Percentiles rank a stretch among this genome's conserved stretches.
Conservation (phyloP, 2,888 invertebrate genomes). For the Lottia gigantea region DNA sequence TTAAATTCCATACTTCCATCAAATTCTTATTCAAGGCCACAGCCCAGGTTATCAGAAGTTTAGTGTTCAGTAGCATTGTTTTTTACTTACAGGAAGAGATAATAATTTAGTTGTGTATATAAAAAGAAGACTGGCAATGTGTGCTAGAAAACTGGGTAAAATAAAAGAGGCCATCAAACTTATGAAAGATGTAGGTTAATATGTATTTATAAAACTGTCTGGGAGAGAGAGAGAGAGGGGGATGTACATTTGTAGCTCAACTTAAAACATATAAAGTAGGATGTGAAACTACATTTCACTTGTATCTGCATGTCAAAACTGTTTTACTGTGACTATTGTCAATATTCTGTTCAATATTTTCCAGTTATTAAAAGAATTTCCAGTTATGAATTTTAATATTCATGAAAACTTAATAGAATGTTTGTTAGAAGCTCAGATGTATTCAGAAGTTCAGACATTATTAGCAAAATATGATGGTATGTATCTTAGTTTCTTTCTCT, state of each 20-base stretch:
- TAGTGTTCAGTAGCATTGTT: constrained; percentile 8
- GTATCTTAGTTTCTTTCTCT: constrained; percentile 20
- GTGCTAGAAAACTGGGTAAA: constrained; percentile 91
- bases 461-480: constrained; percentile 86
- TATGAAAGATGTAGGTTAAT: constrained; percentile 82
- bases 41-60: not conserved
- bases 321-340: no score
- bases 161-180: constrained; percentile 95
- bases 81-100: constrained; percentile 77
- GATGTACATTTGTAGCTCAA: no score
- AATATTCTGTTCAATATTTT: constrained; percentile 48
- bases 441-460: constrained; percentile 94
- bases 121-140: constrained; percentile 95
- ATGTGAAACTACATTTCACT: no score
- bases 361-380: constrained; percentile 92
- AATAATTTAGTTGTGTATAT: constrained; percentile 94
- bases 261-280: no score
- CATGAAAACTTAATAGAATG: constrained; percentile 97
- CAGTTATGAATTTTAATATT: constrained; percentile 91
- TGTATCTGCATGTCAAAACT: no score
- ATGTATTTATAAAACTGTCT: no score
- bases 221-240: no score
- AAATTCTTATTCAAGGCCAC: no score
- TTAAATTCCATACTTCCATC: no score
- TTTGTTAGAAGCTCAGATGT: constrained; percentile 93